Evolutionary conservation across 2,888 invertebrate species (phyloP), one percentile per base, ranked within the genome.

Genomic region (Encarsia formosa): DNA sequence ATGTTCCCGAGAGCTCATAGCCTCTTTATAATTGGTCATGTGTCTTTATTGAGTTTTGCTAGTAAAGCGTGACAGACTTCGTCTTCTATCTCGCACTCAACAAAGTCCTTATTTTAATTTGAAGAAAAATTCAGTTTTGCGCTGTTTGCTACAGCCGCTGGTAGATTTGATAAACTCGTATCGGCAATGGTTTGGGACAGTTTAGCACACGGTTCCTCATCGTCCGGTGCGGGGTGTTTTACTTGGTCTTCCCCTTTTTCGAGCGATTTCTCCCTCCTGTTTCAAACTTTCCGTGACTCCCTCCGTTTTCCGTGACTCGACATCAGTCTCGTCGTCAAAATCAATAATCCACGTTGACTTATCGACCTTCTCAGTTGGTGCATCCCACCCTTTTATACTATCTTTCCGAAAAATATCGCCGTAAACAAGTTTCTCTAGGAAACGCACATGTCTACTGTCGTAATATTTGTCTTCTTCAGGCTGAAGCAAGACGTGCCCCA

Each of bases 1-100:
- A 34, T 40, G 37, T 3, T 55, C 50, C 26, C 11, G 26, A 4
- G 49, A 24, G 13, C n/a, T 4, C 56, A 59, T 54, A 1, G 57
- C 54, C 35, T 59, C 51, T 46, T 24, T 41, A 9, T 42, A 57
- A 4, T 31, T 40, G 9, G 8, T 9, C n/a, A n/a, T 19, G 55
- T 51, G 22, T 59, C 55, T 8, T 35, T 29, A n/a, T 53, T 48
- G 4, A 54, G 32, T 1, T 24, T 29, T 2, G 56, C 49, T 2
- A 59, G 31, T 9, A 52, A 15, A 13, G 43, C 51, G 18, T 51
- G 41, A 19, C 2, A 40, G 4, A 8, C 3, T 26, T 54, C 45
- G 2, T 54, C 44, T 4, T 44, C 26, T 15, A 29, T 20, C 26
- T 26, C n/a, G n/a, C n/a, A n/a, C n/a, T n/a, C n/a, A n/a, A n/a